These are phyloP conservation scores for Amphilophus citrinellus DNA, from an alignment of 2,113 vertebrate genomes.

Conservation along the genomic window DNA sequence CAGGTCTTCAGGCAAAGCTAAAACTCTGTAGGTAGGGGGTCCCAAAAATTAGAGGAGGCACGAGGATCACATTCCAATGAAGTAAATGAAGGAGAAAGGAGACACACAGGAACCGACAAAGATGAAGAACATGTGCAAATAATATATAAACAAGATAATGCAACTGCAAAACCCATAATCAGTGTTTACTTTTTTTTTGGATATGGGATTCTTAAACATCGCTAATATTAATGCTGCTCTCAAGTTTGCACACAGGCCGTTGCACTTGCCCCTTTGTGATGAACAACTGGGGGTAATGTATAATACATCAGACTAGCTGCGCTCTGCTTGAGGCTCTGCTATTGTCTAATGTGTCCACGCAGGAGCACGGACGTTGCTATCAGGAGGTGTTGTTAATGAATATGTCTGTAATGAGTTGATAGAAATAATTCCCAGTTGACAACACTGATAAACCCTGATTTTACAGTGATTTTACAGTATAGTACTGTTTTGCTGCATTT, in stretches of 20 bases:
- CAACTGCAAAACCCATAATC: neutral
- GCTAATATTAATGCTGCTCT: constrained; percentile 65
- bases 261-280: constrained; percentile 55
- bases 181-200: constrained; percentile 27
- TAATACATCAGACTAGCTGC: constrained; percentile 64
- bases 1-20: no score
- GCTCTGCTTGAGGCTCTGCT: constrained; percentile 44
- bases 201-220: constrained; percentile 49
- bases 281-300: constrained; percentile 72
- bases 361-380: constrained; percentile 29
- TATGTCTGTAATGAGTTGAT: neutral
- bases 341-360: constrained; percentile 46
- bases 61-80: neutral
- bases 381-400: constrained; percentile 5
- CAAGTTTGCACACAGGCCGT: constrained; percentile 67
- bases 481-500: neutral
- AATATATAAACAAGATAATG: neutral
- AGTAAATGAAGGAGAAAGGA: neutral
- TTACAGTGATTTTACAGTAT: neutral
- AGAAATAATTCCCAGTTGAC: neutral
- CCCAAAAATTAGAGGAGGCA: neutral
- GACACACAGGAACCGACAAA: neutral
- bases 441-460: neutral
- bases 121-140: neutral
- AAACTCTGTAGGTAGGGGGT: no score